Base-by-base conservation (phyloP, 2,797 vertebrate genomes). In the Poeciliopsis infans region DNA sequence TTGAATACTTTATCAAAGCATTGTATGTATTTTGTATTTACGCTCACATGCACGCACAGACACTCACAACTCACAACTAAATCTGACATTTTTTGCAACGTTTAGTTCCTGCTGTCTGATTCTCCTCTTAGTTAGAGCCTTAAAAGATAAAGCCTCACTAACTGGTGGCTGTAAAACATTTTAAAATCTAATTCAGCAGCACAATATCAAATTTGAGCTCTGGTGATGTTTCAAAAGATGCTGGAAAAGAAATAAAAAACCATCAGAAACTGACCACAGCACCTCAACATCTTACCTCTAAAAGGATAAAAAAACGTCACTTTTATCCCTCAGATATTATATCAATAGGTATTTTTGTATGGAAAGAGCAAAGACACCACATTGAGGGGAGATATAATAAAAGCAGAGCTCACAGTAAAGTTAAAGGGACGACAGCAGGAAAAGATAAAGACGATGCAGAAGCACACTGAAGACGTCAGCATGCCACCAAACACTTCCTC, bases 371-470 rank as follows among this genome's bases (percentile, higher is more conserved):
- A 1, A 68, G 80, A 84, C 77, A 43, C 79, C 36, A 64, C 66
- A 85, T 72, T 4, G 59, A 69, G 83, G 80, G 80, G 78, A 78
- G 69, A 76, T 72, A 0, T 23, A 31, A 75, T 47, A 46, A 72
- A 57, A 79, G 75, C 61, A 55, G 49, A 79, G 80, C 82, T 87
- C 78, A 73, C 70, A 74, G 77, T 61, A 23, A 78, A 46, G 76
- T 53, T 69, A 55, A 79, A 76, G 66, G 77, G 78, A 91, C 66
- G 4, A 84, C 64, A 83, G 82, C 36, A 5, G 75, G 71, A 79
- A n/a, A 82, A 85, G 79, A 76, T 49, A 75, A 36, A 75, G 82
- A 88, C 86, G 77, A 85, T 55, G 64, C 87, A 72, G 85, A 88
- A 83, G 77, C 80, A 85, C 76, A 80, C 20, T 45, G 41, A 88